These are phyloP conservation scores for Camponotus fellah DNA, from an alignment of 2,888 invertebrate genomes.

Conservation along the genomic window DNA sequence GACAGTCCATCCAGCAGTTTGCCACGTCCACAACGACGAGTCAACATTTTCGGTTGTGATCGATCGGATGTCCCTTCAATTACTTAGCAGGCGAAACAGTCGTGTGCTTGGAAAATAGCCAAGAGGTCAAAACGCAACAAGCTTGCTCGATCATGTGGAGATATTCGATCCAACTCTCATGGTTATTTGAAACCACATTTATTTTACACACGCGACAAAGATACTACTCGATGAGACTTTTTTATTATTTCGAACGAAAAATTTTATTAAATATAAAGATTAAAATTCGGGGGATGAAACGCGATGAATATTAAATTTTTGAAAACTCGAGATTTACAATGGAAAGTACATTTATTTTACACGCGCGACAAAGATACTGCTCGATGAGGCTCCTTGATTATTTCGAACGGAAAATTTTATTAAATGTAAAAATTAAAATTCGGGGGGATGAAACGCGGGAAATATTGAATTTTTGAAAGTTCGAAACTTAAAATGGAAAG, in stretches of 20 bases:
- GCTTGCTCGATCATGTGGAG: slow-evolving; percentile 44
- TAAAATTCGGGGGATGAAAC: slow-evolving; percentile 13
- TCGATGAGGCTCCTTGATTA: slow-evolving; percentile 1
- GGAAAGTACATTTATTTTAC: slow-evolving; percentile 73
- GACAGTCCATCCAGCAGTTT: background rate
- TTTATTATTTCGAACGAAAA: slow-evolving; percentile 14
- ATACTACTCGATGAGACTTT: background rate
- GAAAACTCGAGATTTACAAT: slow-evolving; percentile 70
- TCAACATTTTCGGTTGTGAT: slow-evolving; percentile 60
- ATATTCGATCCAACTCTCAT: slow-evolving; percentile 7
- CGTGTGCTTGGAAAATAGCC: slow-evolving; percentile 64
- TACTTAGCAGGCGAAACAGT: slow-evolving; percentile 61
- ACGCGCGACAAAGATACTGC: background rate
- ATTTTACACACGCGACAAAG: slow-evolving; percentile 3
- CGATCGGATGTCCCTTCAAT: slow-evolving; percentile 67
- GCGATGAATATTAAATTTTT: slow-evolving; percentile 56
- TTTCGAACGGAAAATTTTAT: slow-evolving; percentile 40
- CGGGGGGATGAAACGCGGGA: background rate
- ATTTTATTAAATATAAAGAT: slow-evolving; percentile 36
- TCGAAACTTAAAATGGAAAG: slow-evolving; percentile 76
- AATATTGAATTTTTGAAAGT: slow-evolving; percentile 61
- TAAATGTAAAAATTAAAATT: slow-evolving; percentile 29
- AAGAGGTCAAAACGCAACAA: slow-evolving; percentile 68
- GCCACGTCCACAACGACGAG: slow-evolving; percentile 23
- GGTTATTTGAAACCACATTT: slow-evolving; percentile 7